These are phyloP conservation scores for Prinia subflava DNA, from an alignment of 2,113 vertebrate species.

Conservation along the genomic window DNA sequence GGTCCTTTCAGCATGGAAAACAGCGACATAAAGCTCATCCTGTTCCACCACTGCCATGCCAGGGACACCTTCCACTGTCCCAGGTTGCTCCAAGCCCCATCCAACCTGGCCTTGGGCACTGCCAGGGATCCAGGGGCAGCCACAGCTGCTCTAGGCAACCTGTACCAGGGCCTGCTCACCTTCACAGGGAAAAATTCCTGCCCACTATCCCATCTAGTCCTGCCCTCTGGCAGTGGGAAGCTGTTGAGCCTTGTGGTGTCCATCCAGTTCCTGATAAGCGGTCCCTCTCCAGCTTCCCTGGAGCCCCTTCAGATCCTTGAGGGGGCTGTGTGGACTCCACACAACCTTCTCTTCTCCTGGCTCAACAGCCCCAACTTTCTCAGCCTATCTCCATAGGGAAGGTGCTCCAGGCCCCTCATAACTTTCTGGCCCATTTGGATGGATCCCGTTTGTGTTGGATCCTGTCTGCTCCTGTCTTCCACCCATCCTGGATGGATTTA, in stretches of 20 bases:
- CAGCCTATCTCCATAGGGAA: not conserved
- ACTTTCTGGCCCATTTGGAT: not conserved
- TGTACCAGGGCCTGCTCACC: too few species aligned
- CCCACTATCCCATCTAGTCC: not conserved
- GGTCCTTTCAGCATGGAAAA: too few species aligned
- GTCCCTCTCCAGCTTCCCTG: not conserved
- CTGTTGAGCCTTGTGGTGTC: not conserved
- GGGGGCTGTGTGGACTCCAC: not conserved
- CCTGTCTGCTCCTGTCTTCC: not conserved
- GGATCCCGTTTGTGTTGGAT: not conserved
- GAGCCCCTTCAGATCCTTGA: not conserved
- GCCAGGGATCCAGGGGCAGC: too few species aligned
- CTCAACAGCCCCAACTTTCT: not conserved
- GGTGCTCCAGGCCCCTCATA: not conserved
- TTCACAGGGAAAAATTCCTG: too few species aligned
- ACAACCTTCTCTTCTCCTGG: not conserved
- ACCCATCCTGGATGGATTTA: not conserved
- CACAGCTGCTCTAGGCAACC: too few species aligned
- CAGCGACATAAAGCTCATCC: too few species aligned
- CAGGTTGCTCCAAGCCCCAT: accelerated
- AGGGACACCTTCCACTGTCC: accelerated
- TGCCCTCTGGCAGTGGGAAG: not conserved
- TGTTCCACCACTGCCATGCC: too few species aligned
- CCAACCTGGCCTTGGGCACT: not conserved
- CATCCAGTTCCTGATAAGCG: not conserved